These are phyloP conservation scores for Cryptosula pallasiana DNA, from an alignment of 2,888 invertebrate species.

Conservation along the genomic window DNA sequence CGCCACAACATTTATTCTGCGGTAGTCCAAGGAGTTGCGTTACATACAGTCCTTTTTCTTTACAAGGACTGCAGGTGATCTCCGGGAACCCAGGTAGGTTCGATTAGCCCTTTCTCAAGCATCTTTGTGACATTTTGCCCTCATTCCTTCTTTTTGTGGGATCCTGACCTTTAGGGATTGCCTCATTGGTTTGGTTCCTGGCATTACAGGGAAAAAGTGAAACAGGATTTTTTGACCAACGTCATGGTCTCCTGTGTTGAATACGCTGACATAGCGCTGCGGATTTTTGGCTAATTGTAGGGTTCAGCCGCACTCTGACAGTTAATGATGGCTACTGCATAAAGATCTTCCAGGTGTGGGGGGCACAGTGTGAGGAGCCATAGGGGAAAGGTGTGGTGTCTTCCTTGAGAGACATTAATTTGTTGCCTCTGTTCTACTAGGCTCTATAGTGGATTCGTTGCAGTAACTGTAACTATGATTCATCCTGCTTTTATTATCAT, in stretches of 20 bases:
- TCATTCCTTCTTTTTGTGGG: not conserved
- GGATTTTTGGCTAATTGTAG: not conserved
- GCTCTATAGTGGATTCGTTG: no score
- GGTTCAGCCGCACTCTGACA: no score
- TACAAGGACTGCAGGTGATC: slow-evolving; percentile 24
- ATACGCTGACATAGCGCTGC: not conserved
- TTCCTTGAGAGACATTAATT: no score
- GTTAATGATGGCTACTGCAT: no score
- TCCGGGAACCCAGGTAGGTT: not conserved
- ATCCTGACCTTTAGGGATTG: not conserved
- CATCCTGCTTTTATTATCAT: not conserved
- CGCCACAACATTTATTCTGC: slow-evolving; percentile 25
- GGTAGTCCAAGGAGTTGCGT: slow-evolving; percentile 25
- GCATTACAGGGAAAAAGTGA: not conserved
- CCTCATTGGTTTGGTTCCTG: not conserved
- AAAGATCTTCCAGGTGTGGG: no score
- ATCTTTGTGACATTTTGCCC: not conserved
- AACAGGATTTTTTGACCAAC: not conserved
- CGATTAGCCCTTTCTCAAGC: not conserved
- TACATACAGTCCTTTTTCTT: slow-evolving; percentile 20
- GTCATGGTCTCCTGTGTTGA: not conserved
- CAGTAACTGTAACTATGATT: not conserved
- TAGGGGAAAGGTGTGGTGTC: no score
- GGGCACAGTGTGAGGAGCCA: no score
- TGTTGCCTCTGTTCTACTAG: no score